Percentiles rank a stretch among this genome's conserved stretches.
These are phyloP conservation scores for Halocaridina rubra DNA, from an alignment of 2,888 invertebrate species.

Conservation along the genomic window DNA sequence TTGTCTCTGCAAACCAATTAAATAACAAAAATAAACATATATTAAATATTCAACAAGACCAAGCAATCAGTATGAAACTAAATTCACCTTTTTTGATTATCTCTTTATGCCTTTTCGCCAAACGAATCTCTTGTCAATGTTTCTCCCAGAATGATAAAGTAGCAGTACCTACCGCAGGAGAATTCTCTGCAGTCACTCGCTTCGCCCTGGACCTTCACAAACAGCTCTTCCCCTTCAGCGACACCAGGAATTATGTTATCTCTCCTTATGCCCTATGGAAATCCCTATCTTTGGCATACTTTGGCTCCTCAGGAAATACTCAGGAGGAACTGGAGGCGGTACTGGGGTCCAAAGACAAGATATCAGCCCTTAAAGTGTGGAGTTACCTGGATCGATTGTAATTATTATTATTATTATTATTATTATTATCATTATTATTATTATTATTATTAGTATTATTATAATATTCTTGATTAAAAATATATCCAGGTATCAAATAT, in stretches of 20 bases:
- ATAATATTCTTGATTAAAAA: no score
- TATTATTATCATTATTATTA: neutral
- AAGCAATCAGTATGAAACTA: no score
- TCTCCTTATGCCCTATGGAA: slow-evolving; percentile 91
- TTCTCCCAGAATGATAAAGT: neutral
- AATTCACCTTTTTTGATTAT: no score
- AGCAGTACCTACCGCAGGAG: neutral
- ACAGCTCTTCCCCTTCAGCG: neutral
- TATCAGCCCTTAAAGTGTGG: neutral
- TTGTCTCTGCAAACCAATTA: no score
- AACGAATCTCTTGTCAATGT: no score
- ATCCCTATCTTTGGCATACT: slow-evolving; percentile 82
- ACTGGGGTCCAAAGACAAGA: slow-evolving; percentile 42
- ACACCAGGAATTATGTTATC: slow-evolving; percentile 79
- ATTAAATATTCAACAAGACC: no score
- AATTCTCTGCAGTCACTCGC: neutral
- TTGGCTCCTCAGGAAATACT: slow-evolving; percentile 80
- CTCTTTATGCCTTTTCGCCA: no score
- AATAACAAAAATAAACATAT: no score
- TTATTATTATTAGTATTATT: neutral
- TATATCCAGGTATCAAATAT: no score
- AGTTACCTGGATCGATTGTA: neutral
- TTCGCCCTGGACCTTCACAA: slow-evolving; percentile 7
- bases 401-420: neutral
- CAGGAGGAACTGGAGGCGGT: slow-evolving; percentile 76